Evolutionary conservation across 2,797 vertebrate species (phyloP).

Genomic region (Pteropus rufus): DNA sequence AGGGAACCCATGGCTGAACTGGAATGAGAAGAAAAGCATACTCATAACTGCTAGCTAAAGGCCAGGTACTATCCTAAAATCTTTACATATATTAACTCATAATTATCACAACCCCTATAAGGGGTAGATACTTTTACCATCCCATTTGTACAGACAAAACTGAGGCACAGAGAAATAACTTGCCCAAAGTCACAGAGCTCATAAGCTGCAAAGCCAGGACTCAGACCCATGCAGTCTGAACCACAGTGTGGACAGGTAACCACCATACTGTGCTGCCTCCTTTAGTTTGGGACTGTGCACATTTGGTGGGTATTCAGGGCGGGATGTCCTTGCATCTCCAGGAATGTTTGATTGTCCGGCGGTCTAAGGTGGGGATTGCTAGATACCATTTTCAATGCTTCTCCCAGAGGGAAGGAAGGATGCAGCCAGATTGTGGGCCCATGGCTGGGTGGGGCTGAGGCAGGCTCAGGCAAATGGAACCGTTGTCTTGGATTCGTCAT

Average conservation of each 20-base stretch:
- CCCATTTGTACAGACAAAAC: neutral
- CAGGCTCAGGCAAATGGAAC: neutral
- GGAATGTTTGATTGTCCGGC: neutral
- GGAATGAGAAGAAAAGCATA: neutral
- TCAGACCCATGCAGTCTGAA: neutral
- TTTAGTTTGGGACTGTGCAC: neutral
- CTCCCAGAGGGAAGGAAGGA: neutral
- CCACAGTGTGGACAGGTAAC: neutral
- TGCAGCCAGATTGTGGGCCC: neutral
- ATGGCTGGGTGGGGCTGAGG: neutral
- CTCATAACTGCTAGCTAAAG: neutral
- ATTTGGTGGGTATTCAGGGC: neutral
- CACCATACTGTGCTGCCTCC: rapidly evolving
- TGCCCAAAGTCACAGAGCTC: neutral
- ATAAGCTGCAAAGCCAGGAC: neutral
- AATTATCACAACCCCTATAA: neutral
- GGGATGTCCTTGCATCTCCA: neutral
- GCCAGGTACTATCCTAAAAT: neutral
- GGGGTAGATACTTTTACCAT: neutral
- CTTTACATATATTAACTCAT: neutral
- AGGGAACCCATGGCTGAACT: neutral
- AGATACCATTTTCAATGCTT: neutral
- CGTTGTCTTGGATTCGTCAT: neutral
- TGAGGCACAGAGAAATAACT: neutral
- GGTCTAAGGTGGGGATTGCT: neutral